Percentiles rank a stretch among this genome's conserved stretches.
Conservation (phyloP, 2,888 invertebrate genomes). For the Linnaemya tessellans region DNA sequence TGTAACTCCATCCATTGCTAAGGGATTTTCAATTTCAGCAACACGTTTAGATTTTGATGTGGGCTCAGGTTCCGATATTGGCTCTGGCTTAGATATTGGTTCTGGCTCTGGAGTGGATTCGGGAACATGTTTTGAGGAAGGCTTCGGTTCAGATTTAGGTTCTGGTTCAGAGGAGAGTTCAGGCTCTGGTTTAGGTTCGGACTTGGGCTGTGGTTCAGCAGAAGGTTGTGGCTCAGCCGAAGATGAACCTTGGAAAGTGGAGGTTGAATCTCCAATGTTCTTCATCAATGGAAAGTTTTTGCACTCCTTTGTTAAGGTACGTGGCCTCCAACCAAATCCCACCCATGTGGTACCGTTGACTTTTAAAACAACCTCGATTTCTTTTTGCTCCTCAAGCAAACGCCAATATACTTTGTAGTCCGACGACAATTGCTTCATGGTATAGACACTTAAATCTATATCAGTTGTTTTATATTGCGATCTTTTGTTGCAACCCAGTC, state of each 20-base stretch:
- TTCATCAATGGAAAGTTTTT: constrained; percentile 90
- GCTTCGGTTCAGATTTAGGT: constrained; percentile 80
- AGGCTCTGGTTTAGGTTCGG: constrained; percentile 84
- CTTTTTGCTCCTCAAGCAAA: constrained; percentile 91
- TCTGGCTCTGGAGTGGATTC: constrained; percentile 80
- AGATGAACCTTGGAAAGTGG: constrained; percentile 78
- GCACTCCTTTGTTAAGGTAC: constrained; percentile 88
- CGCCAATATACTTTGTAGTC: constrained; percentile 93
- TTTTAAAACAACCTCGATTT: constrained; percentile 93
- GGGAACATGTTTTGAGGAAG: constrained; percentile 78
- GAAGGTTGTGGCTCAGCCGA: constrained; percentile 82
- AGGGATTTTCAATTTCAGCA: constrained; percentile 84
- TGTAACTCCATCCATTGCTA: constrained; percentile 86
- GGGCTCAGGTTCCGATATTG: constrained; percentile 82
- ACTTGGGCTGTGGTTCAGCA: constrained; percentile 83
- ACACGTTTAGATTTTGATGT: constrained; percentile 84
- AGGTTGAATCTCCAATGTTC: constrained; percentile 81
- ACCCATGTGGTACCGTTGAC: constrained; percentile 95
- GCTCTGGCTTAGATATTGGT: constrained; percentile 83
- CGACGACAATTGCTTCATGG: constrained; percentile 88
- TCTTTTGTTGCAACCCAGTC: constrained; percentile 91
- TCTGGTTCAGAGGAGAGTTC: constrained; percentile 82
- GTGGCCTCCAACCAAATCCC: constrained; percentile 96
- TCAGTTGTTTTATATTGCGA: constrained; percentile 90
- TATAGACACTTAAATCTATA: constrained; percentile 89